Evolutionary conservation across 2,113 vertebrate species (phyloP).

Genomic region (Pachycephala philippinensis): DNA sequence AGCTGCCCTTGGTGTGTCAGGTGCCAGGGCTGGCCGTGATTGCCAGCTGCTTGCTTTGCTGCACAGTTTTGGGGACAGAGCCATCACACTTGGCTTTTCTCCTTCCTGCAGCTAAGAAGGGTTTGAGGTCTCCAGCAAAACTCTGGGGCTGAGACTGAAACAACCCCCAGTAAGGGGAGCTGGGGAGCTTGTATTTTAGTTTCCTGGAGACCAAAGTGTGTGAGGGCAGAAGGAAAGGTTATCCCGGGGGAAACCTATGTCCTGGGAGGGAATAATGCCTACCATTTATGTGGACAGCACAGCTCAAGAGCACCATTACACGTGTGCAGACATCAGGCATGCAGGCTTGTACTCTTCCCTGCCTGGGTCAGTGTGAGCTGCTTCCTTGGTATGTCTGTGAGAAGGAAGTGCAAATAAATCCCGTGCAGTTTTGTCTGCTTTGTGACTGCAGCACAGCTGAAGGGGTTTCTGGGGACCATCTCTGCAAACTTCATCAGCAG

Average conservation of each 20-base stretch:
- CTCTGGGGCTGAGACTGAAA: background rate
- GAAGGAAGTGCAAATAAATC: background rate
- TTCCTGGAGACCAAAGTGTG: accelerated
- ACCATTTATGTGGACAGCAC: background rate
- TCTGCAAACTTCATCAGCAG: background rate
- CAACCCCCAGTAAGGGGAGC: background rate
- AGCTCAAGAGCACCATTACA: background rate
- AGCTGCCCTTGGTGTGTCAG: too few relatives aligned
- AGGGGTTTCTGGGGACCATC: background rate
- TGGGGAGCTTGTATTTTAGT: background rate
- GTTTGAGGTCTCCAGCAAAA: background rate
- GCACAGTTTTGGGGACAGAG: background rate
- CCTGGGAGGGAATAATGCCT: background rate
- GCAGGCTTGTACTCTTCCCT: background rate
- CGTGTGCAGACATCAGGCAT: background rate
- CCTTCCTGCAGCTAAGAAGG: background rate
- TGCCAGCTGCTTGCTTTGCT: accelerated
- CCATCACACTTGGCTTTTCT: background rate
- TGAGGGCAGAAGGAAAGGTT: background rate
- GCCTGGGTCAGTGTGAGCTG: background rate
- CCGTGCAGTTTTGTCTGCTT: background rate
- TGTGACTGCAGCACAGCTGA: accelerated
- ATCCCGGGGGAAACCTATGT: background rate
- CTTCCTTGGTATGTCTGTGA: background rate
- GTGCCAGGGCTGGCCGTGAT: accelerated